A percentile compares a stretch with the other conserved stretches of the same genome.
These are phyloP conservation scores for Antedon mediterranea DNA, from an alignment of 53 echinoderm and acorn worm genomes.

Conservation along the genomic window DNA sequence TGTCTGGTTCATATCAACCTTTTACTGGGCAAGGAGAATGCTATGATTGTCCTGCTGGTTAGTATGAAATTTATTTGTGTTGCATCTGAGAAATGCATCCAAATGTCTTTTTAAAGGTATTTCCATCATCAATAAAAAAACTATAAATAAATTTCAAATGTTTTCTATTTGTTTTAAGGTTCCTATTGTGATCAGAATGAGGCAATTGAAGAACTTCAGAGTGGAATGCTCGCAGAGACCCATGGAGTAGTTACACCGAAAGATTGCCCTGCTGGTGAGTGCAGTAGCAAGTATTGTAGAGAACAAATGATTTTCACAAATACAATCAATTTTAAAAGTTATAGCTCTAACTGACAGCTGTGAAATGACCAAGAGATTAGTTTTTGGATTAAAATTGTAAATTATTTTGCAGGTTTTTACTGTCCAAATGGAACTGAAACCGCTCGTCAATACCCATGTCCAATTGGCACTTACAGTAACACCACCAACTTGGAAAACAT, in stretches of 20 bases:
- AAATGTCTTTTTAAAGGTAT: too few species aligned
- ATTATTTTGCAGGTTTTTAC: constrained; percentile 58
- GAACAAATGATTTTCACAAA: too few species aligned
- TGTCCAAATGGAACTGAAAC: constrained; percentile 92
- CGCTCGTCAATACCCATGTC: constrained; percentile 71
- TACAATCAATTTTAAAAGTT: too few species aligned
- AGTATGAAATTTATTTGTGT: too few species aligned
- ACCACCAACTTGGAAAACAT: constrained; percentile 57
- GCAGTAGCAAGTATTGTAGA: too few species aligned
- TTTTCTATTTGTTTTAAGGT: constrained; percentile 14
- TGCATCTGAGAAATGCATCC: too few species aligned
- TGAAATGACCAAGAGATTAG: too few species aligned
- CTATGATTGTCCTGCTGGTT: constrained; percentile 70
- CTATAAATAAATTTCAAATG: too few species aligned
- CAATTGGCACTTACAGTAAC: constrained; percentile 89
- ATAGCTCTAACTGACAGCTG: too few species aligned
- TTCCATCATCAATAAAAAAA: too few species aligned
- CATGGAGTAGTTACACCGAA: constrained; percentile 97
- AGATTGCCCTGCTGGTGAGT: constrained; percentile 76
- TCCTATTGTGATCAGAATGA: constrained; percentile 90
- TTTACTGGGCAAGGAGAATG: constrained; percentile 66
- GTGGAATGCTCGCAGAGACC: constrained; percentile 71
- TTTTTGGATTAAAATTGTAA: not conserved
- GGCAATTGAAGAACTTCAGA: constrained; percentile 88
- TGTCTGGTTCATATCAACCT: constrained; percentile 81